Base-by-base conservation (phyloP, 2,113 vertebrate genomes). In the Bubo scandiacus region DNA sequence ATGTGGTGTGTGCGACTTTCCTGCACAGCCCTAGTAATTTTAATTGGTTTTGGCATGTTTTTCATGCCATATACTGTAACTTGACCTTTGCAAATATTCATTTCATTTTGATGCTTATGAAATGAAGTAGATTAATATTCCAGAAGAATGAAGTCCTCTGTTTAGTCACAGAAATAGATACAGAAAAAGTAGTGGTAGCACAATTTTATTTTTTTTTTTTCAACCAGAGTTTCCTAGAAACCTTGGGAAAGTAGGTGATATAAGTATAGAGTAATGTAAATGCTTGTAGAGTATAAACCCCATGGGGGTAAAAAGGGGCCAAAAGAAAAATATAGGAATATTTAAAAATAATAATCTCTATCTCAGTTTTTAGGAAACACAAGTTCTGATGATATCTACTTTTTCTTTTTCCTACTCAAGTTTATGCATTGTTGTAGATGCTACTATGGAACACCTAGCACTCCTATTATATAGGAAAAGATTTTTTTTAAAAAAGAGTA, bases 41-140 rank as follows among this genome's bases (percentile, higher is more conserved):
- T 94, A 97, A 96, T 92, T 95, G 86, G 1, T 91, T 94, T 95
- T 95, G 95, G 96, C 92, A 94, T 95, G 89, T 73, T 94, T 90
- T 85, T 91, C 89, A 79, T 96, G 78, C 74, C 94, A 90, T 92
- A 82, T 74, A 91, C 52, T 86, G 90, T 93, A 96, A 90, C 79
- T 19, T 96, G 86, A 96, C 92, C 92, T 96, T 96, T 95, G 85
- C 51, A 95, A 96, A 90, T 34, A 96, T 29, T 92, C 7, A 42
- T 81, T 94, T 92, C 38, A 62, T 89, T 96, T 87, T 54, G 65
- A 90, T 79, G 68, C 9, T 90, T 93, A 43, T 62, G 57, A 94
- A 96, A 92, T 22, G 29, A 81, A 90, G 65, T 81, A 77, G 83
- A 47, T 73, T 78, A 90, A 94, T 91, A 85, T 29, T 93, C 34